Base-by-base conservation (phyloP, 1,140 invertebrate species). In the Zaprionus vittiger region DNA sequence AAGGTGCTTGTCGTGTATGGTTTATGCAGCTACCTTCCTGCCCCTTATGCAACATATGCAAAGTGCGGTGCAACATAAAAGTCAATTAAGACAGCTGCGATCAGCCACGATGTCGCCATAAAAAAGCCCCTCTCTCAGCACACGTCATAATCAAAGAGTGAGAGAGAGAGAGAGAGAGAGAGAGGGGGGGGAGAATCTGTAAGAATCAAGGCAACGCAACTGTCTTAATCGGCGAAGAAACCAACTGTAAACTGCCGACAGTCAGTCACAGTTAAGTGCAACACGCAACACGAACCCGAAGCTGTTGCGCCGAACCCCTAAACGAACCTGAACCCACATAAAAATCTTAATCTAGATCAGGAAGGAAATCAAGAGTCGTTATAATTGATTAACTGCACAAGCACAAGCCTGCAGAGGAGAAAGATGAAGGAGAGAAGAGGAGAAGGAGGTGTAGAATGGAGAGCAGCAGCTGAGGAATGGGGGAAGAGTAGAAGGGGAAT, bases 341-440 rank as follows among this genome's bases (percentile, higher is more conserved):
- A 75, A 87, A 80, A 86, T 92, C 83, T 90, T 86, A 76, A 92
- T 92, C 81, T 90, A 91, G 91, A 92, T 92, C 91, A 91, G 91
- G 91, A 92, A 92, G 91, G 87, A 92, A 92, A 92, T 92, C 91
- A 92, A 92, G 87, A 92, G 91, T 92, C 91, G 91, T 92, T 92
- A 92, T 92, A 92, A 92, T 92, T 92, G 91, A 92, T 92, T 92
- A 92, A 92, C 91, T 92, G 79, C 91, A 85, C 80, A 82, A 59
- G 55, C 34, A 6, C 17, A 44, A 5, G 61, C 26, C 41, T 24
- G 71, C 38, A 56, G 49, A n/a, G 17, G 24, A 34, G 28, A 15
- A 31, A 62, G 79, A 52, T 31, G 31, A 22, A n/a, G 17, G 34
- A 26, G 57, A 60, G 38, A 22, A n/a, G 17, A 28, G n/a, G 57